phyloP scores from a whole-genome alignment of 2,113 vertebrate genomes.

The Morone chrysops region DNA sequence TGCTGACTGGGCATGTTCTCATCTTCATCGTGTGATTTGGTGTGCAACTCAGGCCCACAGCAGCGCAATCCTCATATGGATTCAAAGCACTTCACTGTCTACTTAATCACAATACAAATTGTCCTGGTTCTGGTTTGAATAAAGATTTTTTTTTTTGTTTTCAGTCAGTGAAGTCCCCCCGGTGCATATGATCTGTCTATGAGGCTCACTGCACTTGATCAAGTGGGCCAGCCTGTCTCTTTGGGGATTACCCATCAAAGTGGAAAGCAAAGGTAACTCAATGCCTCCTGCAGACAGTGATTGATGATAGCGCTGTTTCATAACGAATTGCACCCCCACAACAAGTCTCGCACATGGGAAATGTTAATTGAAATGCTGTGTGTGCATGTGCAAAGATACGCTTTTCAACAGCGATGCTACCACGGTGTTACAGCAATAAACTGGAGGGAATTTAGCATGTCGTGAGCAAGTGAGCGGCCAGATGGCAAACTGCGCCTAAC shows the following conservation, averaged over 20 bases:
- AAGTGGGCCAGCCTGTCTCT: slow-evolving; percentile 79
- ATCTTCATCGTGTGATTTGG: slow-evolving; percentile 67
- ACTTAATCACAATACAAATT: slow-evolving; percentile 81
- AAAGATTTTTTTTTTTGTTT: slow-evolving; percentile 53
- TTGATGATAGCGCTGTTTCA: slow-evolving; percentile 83
- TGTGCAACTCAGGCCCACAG: slow-evolving; percentile 64
- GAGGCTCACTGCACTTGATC: slow-evolving; percentile 84
- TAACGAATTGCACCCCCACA: slow-evolving; percentile 76
- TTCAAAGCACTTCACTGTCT: slow-evolving; percentile 73
- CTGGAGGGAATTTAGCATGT: slow-evolving; percentile 35
- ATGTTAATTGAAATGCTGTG: slow-evolving; percentile 83
- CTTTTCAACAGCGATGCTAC: slow-evolving; percentile 53
- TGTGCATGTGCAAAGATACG: slow-evolving; percentile 71
- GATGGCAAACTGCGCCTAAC: slow-evolving; percentile 35
- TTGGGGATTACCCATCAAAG: slow-evolving; percentile 84
- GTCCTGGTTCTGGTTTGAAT: slow-evolving; percentile 72
- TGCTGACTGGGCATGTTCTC: slow-evolving; percentile 82
- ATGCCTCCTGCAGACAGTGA: slow-evolving; percentile 84
- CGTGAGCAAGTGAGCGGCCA: slow-evolving; percentile 25
- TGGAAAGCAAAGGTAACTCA: slow-evolving; percentile 82
- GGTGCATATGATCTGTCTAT: slow-evolving; percentile 76
- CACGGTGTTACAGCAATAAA: slow-evolving; percentile 53
- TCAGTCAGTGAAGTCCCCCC: slow-evolving; percentile 60
- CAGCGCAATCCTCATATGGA: slow-evolving; percentile 68
- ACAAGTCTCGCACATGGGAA: slow-evolving; percentile 74